Evolutionary conservation across 2,797 vertebrate species (phyloP).

Genomic region (Ispidina picta): DNA sequence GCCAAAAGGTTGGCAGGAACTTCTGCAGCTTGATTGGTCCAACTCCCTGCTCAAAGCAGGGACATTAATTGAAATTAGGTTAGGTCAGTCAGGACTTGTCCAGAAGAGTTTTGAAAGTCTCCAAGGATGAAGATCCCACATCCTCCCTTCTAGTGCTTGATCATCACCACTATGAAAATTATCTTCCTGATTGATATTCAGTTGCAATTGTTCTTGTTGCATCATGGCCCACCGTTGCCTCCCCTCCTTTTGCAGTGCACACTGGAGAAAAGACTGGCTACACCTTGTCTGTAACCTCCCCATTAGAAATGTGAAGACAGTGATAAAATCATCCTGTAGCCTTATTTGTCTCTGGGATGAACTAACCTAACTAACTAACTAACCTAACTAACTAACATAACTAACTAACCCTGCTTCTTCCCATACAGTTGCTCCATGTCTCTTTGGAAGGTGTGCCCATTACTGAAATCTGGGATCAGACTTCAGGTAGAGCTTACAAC

Average conservation of each 20-base stretch:
- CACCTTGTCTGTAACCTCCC: not conserved
- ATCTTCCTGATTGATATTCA: not conserved
- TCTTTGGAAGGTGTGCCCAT: not conserved
- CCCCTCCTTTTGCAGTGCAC: not conserved
- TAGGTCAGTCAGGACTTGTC: not conserved
- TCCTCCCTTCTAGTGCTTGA: not conserved
- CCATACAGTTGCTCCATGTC: not conserved
- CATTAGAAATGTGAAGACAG: not conserved
- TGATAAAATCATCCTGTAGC: not conserved
- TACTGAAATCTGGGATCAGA: not conserved
- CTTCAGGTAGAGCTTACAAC: not conserved
- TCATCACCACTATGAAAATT: not conserved
- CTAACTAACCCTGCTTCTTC: not conserved
- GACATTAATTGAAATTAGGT: not conserved
- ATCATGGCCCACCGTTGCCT: not conserved
- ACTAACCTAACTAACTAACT: too few species aligned
- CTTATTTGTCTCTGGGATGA: not conserved
- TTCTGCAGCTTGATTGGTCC: not conserved
- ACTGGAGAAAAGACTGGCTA: not conserved
- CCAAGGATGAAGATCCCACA: not conserved
- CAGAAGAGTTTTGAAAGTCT: not conserved
- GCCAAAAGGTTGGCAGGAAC: not conserved
- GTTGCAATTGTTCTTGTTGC: not conserved
- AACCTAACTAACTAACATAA: too few species aligned
- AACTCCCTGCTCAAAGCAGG: not conserved